Evolutionary conservation across 2,888 invertebrate genomes (phyloP), one percentile per base, ranked within the genome.

Genomic region (Nineta flava): DNA sequence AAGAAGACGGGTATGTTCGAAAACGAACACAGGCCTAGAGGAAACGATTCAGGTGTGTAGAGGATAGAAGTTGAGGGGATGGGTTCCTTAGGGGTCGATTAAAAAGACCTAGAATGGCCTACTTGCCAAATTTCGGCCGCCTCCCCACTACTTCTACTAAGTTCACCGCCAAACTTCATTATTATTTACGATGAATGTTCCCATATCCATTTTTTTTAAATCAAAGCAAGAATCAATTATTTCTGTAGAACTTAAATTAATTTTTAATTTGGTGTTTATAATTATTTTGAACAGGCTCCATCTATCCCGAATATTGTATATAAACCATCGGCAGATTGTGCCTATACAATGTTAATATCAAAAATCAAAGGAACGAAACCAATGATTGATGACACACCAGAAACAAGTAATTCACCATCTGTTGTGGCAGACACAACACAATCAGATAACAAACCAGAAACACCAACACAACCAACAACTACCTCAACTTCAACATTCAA

Each of bases 341-440:
- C 88, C 52, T 93, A 92, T 66, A 86, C 87, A 9, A 82, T 88
- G 74, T 71, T 93, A 55, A 86, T 92, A 43, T 87, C 83, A 59
- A 84, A 87, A 65, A 87, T 93, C 59, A 83, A 86, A 52, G 87
- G 85, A 32, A 76, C 75, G 55, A 69, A 64, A 34, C 64, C 66
- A 9, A 59, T 60, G 4, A 55, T 41, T 10, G 49, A 38, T 6
- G 26, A 26, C 7, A 26, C 26, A 6, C 26, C 26, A 4, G 56
- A 45, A 15, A 40, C 26, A 7, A 10, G 40, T 10, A 35, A 48
- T 19, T 41, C 46, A 26, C 40, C 26, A 12, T 12, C 32, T 31
- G 26, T 40, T 31, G 26, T 40, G 7, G 13, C 32, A 15, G 31
- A 32, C 10, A 46, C 46, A 13, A 38, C 45, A 13, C 35, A 53